Base-by-base conservation (phyloP, 2,888 invertebrate species). In the Drosophila aldrichi region DNA sequence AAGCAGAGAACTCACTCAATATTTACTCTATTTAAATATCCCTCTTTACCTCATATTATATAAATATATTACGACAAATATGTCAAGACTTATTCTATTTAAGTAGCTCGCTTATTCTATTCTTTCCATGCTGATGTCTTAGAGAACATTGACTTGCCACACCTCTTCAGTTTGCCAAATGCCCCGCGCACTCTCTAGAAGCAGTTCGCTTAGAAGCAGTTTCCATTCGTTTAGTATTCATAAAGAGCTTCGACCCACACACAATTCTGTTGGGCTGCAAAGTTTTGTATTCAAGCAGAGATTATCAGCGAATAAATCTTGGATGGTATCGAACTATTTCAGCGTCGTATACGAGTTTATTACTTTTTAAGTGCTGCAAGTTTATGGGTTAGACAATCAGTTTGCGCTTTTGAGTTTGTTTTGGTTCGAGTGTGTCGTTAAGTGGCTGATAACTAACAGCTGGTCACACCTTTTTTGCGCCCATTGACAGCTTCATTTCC, bases 401-500 rank as follows among this genome's bases (percentile, higher is more conserved):
- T 69, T 62, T 43, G 62, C 41, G 55, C 49, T 44, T 34, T 69
- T 25, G 20, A 43, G 29, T 64, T 40, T 57, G 59, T 57, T 74
- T 71, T 56, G 71, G 41, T 49, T 44, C 34, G 20, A 46, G 46
- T 63, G 49, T 62, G 58, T 61, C 40, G 52, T 64, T 66, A 73
- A 61, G 40, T 60, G 60, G 54, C 38, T 10, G 57, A 71, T 77
- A 77, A 61, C 67, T 56, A 67, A 62, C 60, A 72, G 64, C 64
- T 81, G 81, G 82, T 79, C 82, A 74, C 79, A 79, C 81, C 68
- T 66, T 65, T 56, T 55, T 55, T 25, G 32, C 43, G 64, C 25
- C 46, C 22, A 68, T 55, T 70, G 74, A 89, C 84, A 77, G 81
- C 89, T 87, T 72, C 66, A 89, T 83, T 88, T 89, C 78, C 81